Percentiles rank a stretch among this genome's conserved stretches.
Conservation (phyloP, 2,113 vertebrate species). For the Pampusana beccarii region DNA sequence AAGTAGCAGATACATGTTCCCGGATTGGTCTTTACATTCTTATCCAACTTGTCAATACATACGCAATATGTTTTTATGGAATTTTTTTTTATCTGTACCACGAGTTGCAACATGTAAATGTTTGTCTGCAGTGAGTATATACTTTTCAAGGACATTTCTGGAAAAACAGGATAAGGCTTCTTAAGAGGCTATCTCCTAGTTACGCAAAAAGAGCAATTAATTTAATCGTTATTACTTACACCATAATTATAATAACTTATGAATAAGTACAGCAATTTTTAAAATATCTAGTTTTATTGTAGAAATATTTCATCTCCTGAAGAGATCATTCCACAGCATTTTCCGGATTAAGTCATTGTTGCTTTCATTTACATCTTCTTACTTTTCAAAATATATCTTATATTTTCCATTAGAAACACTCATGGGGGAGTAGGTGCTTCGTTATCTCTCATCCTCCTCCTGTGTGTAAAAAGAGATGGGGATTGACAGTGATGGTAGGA, state of each 20-base stretch:
- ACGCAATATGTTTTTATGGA: conserved; percentile 41
- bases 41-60: conserved; percentile 44
- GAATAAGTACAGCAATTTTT: neutral
- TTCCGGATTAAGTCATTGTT: neutral
- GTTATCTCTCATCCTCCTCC: neutral
- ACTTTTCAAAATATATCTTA: neutral
- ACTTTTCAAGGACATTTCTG: conserved; percentile 50
- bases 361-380: neutral
- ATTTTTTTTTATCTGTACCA: conserved; percentile 22
- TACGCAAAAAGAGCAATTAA: neutral
- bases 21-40: conserved; percentile 36
- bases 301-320: neutral
- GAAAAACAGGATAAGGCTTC: neutral
- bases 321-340: neutral
- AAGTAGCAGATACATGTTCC: conserved; percentile 36
- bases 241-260: neutral
- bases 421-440: neutral
- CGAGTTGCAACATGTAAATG: conserved; percentile 40
- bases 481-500: neutral
- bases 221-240: neutral
- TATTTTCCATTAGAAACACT: neutral
- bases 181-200: neutral
- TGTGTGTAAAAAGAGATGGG: neutral
- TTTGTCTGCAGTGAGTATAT: conserved; percentile 18
- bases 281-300: neutral